These are phyloP conservation scores for Rhynchopsitta pachyrhyncha DNA, from an alignment of 2,113 vertebrate genomes.

Conservation along the genomic window DNA sequence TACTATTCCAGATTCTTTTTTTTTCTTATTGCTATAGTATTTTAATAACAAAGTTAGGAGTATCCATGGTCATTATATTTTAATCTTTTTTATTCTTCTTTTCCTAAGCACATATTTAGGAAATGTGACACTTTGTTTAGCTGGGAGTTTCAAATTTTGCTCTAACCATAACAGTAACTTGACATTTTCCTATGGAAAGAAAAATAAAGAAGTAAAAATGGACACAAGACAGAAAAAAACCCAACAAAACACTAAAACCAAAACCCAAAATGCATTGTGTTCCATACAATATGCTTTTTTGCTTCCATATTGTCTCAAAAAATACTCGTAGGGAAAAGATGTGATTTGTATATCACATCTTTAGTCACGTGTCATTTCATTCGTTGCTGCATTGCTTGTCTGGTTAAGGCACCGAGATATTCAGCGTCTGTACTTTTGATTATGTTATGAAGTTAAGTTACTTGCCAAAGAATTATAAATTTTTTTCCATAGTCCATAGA, in stretches of 20 bases:
- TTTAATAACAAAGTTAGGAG: background rate
- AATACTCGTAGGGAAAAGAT: accelerated
- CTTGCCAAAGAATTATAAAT: background rate
- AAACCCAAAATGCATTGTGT: background rate
- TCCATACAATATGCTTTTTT: background rate
- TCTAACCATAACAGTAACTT: background rate
- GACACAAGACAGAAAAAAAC: background rate
- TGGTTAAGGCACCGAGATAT: background rate
- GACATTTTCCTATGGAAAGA: background rate
- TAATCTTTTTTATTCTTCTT: background rate
- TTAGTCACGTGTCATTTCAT: background rate
- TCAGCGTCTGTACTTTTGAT: background rate
- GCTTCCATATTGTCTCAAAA: background rate
- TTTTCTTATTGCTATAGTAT: background rate
- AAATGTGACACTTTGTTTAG: background rate
- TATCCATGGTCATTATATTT: background rate
- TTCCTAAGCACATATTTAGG: background rate
- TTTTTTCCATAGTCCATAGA: background rate
- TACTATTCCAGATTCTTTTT: background rate
- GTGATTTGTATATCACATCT: background rate
- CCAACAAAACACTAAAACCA: background rate
- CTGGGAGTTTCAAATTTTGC: background rate
- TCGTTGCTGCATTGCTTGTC: background rate
- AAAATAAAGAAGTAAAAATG: background rate
- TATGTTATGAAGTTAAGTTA: background rate